Evolutionary conservation across 2,888 invertebrate species (phyloP).

Genomic region (Folsomia candida): DNA sequence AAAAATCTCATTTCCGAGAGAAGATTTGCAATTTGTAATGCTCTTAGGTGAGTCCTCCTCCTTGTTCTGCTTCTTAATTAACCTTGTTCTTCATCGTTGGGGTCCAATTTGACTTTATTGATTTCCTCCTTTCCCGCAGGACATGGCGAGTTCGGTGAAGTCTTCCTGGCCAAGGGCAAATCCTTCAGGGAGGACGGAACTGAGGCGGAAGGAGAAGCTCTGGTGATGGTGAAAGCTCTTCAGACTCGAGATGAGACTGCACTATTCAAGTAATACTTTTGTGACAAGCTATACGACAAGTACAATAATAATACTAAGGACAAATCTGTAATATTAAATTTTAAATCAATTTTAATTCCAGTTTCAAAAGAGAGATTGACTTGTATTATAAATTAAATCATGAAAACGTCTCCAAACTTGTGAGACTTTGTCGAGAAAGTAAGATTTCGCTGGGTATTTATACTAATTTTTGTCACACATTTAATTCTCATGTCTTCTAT

Average conservation of each 20-base stretch:
- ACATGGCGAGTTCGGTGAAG: conserved; percentile 89
- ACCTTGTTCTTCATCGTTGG: background rate
- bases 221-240: conserved; percentile 73
- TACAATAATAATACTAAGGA: too few relatives aligned
- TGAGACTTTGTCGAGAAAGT: conserved; percentile 60
- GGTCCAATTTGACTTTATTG: too few relatives aligned
- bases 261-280: conserved; percentile 9
- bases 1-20: conserved; percentile 66
- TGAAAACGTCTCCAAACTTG: conserved; percentile 69
- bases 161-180: conserved; percentile 70
- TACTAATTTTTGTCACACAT: too few relatives aligned
- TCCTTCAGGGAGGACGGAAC: conserved; percentile 30
- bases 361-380: conserved; percentile 82
- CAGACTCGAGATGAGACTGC: conserved; percentile 67
- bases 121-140: too few relatives aligned
- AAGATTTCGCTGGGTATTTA: too few relatives aligned
- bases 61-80: background rate
- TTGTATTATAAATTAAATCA: conserved; percentile 79
- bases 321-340: too few relatives aligned
- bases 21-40: conserved; percentile 64
- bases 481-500: too few relatives aligned
- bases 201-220: conserved; percentile 51
- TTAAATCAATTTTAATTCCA: too few relatives aligned
- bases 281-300: conserved; percentile 59
- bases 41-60: conserved; percentile 56